A percentile compares a stretch with the other conserved stretches of the same genome.
phyloP scores from a whole-genome alignment of 2,888 invertebrate genomes.

The Cataglyphis livida region DNA sequence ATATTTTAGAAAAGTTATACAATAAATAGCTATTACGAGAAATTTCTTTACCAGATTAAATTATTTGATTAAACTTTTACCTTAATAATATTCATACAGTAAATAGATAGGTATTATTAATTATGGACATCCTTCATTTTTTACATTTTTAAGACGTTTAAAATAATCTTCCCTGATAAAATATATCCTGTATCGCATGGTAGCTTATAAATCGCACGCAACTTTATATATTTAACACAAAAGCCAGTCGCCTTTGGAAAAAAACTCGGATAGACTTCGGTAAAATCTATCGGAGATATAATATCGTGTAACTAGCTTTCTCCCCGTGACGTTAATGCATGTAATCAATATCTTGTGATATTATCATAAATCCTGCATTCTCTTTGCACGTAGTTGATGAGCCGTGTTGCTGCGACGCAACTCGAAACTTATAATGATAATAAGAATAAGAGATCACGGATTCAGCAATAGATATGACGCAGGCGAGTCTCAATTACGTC shows the following conservation, averaged over 20 bases:
- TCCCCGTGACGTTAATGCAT: conserved; percentile 29
- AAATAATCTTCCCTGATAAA: background rate
- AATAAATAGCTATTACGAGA: background rate
- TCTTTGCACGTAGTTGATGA: conserved; percentile 11
- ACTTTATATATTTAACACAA: conserved; percentile 14
- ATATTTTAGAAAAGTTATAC: background rate
- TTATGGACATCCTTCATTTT: background rate
- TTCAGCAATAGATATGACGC: conserved; percentile 33
- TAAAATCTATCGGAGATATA: conserved; percentile 21
- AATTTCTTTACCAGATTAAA: background rate
- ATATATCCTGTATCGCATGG: background rate
- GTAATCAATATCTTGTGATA: conserved; percentile 43
- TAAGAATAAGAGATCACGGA: conserved; percentile 40
- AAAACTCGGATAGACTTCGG: background rate
- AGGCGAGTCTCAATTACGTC: conserved; percentile 34
- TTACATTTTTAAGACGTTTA: background rate
- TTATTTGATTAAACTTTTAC: background rate
- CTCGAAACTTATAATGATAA: conserved; percentile 34
- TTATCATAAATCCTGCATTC: conserved; percentile 44
- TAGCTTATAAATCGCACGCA: conserved; percentile 15
- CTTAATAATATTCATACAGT: background rate
- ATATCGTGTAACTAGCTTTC: conserved; percentile 43
- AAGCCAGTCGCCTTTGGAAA: conserved; percentile 26
- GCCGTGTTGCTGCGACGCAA: conserved; percentile 23
- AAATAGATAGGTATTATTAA: background rate